Conservation (phyloP, 2,797 vertebrate genomes). For the Caiman crocodilus region DNA sequence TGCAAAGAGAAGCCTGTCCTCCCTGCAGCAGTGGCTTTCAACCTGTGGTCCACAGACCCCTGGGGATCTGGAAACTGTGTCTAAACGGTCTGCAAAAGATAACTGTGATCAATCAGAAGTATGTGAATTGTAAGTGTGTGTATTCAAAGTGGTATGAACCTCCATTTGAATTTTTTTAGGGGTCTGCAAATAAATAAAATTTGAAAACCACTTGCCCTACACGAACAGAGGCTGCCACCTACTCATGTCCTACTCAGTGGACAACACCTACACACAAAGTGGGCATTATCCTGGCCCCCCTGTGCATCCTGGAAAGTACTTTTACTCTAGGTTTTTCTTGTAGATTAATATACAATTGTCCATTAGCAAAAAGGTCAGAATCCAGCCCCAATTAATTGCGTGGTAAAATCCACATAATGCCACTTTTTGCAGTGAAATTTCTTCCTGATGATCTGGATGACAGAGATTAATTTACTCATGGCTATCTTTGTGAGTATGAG, state of each 20-base stretch:
- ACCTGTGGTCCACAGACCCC: too few relatives aligned
- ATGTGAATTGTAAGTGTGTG: too few relatives aligned
- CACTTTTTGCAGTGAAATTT: not conserved
- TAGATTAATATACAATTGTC: not conserved
- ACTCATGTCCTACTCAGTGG: not conserved
- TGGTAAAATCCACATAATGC: not conserved
- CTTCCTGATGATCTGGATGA: not conserved
- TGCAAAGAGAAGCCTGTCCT: fast-evolving
- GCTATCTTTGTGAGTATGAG: not conserved
- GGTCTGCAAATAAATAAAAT: too few relatives aligned
- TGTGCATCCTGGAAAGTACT: not conserved
- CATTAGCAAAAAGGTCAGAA: not conserved
- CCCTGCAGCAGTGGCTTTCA: not conserved
- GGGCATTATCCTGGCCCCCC: not conserved
- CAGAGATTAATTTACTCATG: too few relatives aligned
- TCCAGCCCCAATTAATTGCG: not conserved
- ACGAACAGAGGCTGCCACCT: too few relatives aligned
- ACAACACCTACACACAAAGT: too few relatives aligned
- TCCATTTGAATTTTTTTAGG: too few relatives aligned
- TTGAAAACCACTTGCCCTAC: too few relatives aligned
- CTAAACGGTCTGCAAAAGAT: too few relatives aligned
- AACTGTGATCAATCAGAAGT: too few relatives aligned
- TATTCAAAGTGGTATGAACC: too few relatives aligned
- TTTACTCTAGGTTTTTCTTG: not conserved
- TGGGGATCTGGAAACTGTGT: too few relatives aligned